These are phyloP conservation scores for Nestor notabilis DNA, from an alignment of 2,113 vertebrate species.

Conservation along the genomic window DNA sequence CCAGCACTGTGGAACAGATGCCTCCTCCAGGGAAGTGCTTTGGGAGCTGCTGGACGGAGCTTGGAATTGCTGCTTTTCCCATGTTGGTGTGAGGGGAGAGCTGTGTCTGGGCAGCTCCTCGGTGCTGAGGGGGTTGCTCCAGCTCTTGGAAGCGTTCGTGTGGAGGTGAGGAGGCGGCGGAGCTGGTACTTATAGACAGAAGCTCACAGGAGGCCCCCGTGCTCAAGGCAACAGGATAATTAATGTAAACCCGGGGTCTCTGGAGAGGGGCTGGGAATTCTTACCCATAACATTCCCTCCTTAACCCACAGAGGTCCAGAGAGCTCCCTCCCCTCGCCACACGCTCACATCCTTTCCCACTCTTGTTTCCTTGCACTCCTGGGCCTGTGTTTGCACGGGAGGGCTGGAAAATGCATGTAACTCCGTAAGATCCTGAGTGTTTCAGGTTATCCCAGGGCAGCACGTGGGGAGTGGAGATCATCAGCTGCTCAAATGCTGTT, in stretches of 20 bases:
- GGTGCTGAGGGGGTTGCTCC: neutral
- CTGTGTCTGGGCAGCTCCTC: neutral
- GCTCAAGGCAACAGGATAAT: conserved; percentile 81
- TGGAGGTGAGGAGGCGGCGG: conserved; percentile 30
- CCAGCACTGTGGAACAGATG: neutral
- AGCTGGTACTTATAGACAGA: conserved; percentile 38
- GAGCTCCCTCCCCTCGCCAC: neutral
- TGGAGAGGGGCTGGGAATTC: conserved; percentile 75
- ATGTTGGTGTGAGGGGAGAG: neutral
- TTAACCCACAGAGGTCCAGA: conserved; percentile 54
- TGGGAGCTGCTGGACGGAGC: neutral
- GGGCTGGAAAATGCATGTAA: neutral
- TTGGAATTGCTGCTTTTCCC: neutral
- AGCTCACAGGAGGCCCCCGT: conserved; percentile 34
- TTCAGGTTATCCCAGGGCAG: neutral
- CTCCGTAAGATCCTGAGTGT: neutral
- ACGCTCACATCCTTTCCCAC: fast-evolving
- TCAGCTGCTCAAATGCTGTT: neutral
- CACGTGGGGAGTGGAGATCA: neutral
- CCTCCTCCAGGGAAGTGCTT: neutral
- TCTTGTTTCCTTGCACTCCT: neutral
- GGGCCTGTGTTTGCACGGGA: neutral
- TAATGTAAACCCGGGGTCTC: conserved; percentile 80
- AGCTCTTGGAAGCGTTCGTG: neutral
- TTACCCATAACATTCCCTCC: conserved; percentile 70